Evolutionary conservation across 2,888 invertebrate genomes (phyloP).

Genomic region (Smittia sp.): DNA sequence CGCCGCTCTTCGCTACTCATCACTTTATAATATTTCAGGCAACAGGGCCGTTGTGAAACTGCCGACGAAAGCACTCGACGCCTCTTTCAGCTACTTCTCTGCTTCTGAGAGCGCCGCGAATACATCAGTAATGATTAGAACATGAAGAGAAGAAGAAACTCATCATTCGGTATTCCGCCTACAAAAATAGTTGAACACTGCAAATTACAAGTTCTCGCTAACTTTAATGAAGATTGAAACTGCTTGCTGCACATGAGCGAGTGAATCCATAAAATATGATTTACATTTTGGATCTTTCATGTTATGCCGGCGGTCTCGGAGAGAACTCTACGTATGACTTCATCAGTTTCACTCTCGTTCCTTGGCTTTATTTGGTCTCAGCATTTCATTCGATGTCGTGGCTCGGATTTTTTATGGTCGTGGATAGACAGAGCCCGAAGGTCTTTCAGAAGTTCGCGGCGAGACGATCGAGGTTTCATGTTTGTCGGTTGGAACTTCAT

Average conservation of each 20-base stretch:
- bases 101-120: neutral
- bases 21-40: too few species aligned
- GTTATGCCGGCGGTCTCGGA: neutral
- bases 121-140: neutral
- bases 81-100: neutral
- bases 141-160: constrained; percentile 3
- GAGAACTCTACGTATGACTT: neutral
- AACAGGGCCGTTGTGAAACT: too few species aligned
- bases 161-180: neutral
- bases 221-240: neutral
- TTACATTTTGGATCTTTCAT: constrained; percentile 8
- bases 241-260: neutral
- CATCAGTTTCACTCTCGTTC: neutral
- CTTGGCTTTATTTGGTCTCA: neutral
- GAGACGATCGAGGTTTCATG: too few species aligned
- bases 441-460: too few species aligned
- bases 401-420: neutral
- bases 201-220: neutral
- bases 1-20: neutral
- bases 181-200: neutral
- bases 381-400: neutral
- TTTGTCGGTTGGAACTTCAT: too few species aligned
- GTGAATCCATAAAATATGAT: neutral
- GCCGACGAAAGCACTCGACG: neutral
- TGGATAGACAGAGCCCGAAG: neutral